These are phyloP conservation scores for Enteromius mattozi DNA, from an alignment of 2,797 vertebrate species.

Conservation along the genomic window DNA sequence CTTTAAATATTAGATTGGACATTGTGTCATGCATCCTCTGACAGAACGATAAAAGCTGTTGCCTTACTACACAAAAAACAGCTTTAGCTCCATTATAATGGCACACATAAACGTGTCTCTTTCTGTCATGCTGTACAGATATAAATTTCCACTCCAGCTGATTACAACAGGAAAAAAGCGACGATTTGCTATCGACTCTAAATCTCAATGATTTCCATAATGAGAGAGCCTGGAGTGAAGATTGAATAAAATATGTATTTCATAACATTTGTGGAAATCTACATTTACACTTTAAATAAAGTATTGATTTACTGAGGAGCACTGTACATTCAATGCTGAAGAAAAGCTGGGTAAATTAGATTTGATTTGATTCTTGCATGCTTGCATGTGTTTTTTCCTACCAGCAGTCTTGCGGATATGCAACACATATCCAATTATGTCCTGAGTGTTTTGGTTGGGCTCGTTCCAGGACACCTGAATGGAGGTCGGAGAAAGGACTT, in stretches of 20 bases:
- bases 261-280: background rate
- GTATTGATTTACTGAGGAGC: conserved; percentile 26
- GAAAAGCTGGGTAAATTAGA: conserved; percentile 15
- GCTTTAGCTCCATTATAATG: background rate
- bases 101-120: background rate
- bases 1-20: background rate
- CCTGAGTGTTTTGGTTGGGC: conserved; percentile 89
- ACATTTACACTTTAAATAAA: conserved; percentile 24
- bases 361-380: conserved; percentile 29
- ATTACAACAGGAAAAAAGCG: background rate
- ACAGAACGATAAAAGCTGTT: background rate
- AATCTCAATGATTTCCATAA: conserved; percentile 20
- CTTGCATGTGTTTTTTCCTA: conserved; percentile 60
- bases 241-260: conserved; percentile 26
- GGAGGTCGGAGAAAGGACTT: conserved; percentile 87
- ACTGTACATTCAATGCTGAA: background rate
- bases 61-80: background rate
- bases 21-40: background rate
- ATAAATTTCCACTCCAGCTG: background rate
- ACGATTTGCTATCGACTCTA: background rate
- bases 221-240: background rate
- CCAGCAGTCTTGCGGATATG: conserved; percentile 93
- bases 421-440: conserved; percentile 96
- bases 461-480: conserved; percentile 94
- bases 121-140: conserved; percentile 6